Conservation (phyloP, 2,113 vertebrate species). For the Pollimyrus isidori region DNA sequence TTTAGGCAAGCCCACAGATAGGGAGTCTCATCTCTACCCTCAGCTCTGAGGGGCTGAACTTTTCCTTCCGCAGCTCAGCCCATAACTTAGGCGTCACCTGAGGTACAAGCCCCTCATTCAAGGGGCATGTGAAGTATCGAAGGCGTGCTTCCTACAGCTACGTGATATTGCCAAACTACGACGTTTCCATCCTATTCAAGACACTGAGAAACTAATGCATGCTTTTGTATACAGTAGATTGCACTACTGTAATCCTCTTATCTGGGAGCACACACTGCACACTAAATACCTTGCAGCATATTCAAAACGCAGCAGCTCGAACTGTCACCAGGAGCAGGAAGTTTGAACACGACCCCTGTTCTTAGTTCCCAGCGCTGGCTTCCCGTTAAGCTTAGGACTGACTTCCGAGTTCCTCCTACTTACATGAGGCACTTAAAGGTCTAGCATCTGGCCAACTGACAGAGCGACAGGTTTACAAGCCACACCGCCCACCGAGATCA, state of each 20-base stretch:
- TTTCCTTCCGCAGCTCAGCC: neutral
- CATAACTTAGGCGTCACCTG: neutral
- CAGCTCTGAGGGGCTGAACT: neutral
- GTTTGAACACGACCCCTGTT: too few relatives aligned
- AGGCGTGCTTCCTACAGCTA: neutral
- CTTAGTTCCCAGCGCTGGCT: too few relatives aligned
- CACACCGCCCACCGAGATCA: too few relatives aligned
- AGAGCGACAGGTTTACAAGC: too few relatives aligned
- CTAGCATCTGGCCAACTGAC: too few relatives aligned
- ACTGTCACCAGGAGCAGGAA: neutral
- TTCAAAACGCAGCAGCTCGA: too few relatives aligned
- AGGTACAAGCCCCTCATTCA: neutral
- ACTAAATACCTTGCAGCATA: too few relatives aligned
- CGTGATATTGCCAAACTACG: neutral
- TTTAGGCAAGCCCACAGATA: neutral
- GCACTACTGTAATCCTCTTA: too few relatives aligned
- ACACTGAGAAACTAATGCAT: neutral
- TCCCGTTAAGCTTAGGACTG: too few relatives aligned
- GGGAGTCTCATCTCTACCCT: neutral
- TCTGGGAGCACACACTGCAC: too few relatives aligned
- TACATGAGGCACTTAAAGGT: too few relatives aligned
- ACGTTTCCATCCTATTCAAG: neutral
- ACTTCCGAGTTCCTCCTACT: too few relatives aligned
- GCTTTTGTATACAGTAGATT: neutral
- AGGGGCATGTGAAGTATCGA: neutral